These are phyloP conservation scores for Diadophis punctatus DNA, from an alignment of 2,113 vertebrate species.

Conservation along the genomic window DNA sequence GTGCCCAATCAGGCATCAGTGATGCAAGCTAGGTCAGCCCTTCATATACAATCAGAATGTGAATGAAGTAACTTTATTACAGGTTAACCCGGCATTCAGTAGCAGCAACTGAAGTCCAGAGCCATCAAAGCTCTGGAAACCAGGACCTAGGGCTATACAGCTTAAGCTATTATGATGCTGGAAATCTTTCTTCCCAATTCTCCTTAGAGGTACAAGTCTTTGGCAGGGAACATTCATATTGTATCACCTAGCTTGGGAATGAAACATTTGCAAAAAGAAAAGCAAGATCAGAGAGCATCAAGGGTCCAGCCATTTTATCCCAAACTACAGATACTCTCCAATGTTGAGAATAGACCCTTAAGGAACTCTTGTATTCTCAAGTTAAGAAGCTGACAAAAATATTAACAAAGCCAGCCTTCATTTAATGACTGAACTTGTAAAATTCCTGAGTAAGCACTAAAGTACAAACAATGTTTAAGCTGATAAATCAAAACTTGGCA, in stretches of 20 bases:
- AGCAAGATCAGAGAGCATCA: background rate
- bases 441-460: background rate
- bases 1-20: no score
- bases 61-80: no score
- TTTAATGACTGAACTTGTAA: background rate
- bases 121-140: no score
- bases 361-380: background rate
- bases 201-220: background rate
- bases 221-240: background rate
- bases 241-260: background rate
- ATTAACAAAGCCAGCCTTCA: background rate
- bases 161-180: background rate
- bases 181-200: background rate
- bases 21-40: no score
- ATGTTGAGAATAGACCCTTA: background rate
- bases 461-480: background rate
- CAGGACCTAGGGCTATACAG: background rate
- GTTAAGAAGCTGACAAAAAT: background rate
- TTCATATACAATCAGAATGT: no score
- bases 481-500: background rate
- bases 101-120: no score
- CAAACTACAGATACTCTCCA: background rate
- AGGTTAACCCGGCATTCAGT: no score
- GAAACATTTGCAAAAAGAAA: background rate
- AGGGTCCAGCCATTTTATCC: background rate